Evolutionary conservation across 2,888 invertebrate species (phyloP).

Genomic region (Xanthorhoe spadicearia): DNA sequence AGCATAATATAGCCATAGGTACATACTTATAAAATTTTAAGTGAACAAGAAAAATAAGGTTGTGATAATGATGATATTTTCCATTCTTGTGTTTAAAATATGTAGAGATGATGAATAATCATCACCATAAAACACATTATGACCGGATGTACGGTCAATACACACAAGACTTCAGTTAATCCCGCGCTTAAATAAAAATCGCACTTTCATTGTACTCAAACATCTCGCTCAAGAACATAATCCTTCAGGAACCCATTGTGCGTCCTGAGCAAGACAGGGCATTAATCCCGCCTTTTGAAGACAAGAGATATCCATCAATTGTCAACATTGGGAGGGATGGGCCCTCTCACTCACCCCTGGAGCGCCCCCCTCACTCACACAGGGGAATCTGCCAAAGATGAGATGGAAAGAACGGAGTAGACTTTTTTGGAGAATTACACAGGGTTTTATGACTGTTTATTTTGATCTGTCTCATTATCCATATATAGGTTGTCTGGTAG

Average conservation of each 20-base stretch:
- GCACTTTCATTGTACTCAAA: constrained; percentile 37
- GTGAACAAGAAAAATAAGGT: no score
- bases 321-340: constrained; percentile 78
- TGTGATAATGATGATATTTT: no score
- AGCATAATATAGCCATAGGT: no score
- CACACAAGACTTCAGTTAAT: constrained; percentile 28
- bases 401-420: constrained; percentile 32
- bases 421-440: background rate
- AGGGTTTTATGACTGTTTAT: no score
- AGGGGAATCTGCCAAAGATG: constrained; percentile 65
- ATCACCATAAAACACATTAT: no score
- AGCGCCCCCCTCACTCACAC: constrained; percentile 63
- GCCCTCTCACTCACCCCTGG: constrained; percentile 54
- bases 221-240: constrained; percentile 51
- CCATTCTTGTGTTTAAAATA: no score
- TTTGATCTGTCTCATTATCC: no score
- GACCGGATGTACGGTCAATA: constrained; percentile 4
- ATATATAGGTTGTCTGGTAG: no score
- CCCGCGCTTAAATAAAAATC: constrained; percentile 46
- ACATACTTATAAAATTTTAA: no score
- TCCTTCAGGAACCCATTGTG: constrained; percentile 70
- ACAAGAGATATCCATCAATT: constrained; percentile 84
- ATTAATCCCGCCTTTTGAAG: constrained; percentile 84
- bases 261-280: constrained; percentile 59
- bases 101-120: no score